Base-by-base conservation (phyloP, 2,888 invertebrate genomes). In the Caradrina kadenii region DNA sequence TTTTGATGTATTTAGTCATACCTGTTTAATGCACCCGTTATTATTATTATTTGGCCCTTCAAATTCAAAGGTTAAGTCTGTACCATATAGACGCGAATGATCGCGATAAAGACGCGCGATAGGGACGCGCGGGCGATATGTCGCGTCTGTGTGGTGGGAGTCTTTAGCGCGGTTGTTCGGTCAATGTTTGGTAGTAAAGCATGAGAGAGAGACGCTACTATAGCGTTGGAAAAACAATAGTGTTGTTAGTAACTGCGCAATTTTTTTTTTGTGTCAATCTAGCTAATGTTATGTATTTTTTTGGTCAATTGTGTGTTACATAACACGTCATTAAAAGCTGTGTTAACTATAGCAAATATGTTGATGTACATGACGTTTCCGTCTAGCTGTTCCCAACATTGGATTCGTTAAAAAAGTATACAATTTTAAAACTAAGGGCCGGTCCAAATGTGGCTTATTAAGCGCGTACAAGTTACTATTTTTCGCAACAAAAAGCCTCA, bases 1-100 rank as follows among this genome's bases (percentile, higher is more conserved):
- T 72, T 72, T 70, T 73, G 53, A 66, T 72, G 73, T 73, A 22
- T 71, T 71, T 35, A 22, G 63, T 70, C 54, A 21, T 1, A 19
- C 8, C 7, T 35, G 3, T 1, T 26, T 31, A 4, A 22, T 17
- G 15, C 53, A 61, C 11, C 8, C 0, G 13, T 48, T 13, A 1
- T 3, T 45, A 39, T 58, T 21, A 7, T 45, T 56, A 21, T 64
- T 72, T 53, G 10, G 35, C 56, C 52, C 19, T 64, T 0, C 42
- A 45, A 22, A 13, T 35, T 39, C 39, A 11, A 13, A 39, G 1
- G 39, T 39, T 39, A 39, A 13, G 39, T 4, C 8, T 35, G 7
- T 35, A 13, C 39, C 39, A 39, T 39, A 39, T 13, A 39, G 39
- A 39, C 8, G 39, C 39, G 13, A 39, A 11, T 39, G 1, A 13